Evolutionary conservation across 2,797 vertebrate species (phyloP).

Genomic region (Uromys caudimaculatus): DNA sequence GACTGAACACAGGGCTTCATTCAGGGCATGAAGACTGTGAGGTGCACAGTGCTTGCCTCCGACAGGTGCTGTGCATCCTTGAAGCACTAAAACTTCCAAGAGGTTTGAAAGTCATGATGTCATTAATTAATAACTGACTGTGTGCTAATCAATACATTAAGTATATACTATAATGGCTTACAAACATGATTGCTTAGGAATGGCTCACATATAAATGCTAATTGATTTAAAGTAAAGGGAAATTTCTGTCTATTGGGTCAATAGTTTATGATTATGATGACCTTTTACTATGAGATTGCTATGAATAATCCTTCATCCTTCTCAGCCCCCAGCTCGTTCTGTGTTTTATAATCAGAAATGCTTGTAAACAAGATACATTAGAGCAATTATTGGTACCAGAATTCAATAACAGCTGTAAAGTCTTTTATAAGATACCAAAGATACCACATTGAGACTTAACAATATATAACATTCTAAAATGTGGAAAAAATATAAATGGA

Average conservation of each 20-base stretch:
- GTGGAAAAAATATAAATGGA: neutral
- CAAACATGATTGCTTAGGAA: conserved; percentile 76
- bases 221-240: conserved; percentile 76
- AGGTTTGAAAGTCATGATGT: conserved; percentile 67
- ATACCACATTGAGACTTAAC: neutral
- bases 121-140: conserved; percentile 79
- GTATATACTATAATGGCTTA: conserved; percentile 72
- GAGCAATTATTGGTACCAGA: conserved; percentile 51
- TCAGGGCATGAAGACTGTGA: neutral
- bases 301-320: neutral
- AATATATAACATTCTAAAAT: neutral
- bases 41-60: neutral
- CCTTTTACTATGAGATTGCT: conserved; percentile 70
- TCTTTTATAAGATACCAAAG: neutral
- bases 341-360: conserved; percentile 67
- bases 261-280: conserved; percentile 59
- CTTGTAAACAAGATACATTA: conserved; percentile 61
- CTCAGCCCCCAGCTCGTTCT: neutral
- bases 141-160: conserved; percentile 74
- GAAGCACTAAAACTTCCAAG: conserved; percentile 40
- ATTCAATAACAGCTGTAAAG: conserved; percentile 52
- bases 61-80: conserved; percentile 10
- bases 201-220: conserved; percentile 76
- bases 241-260: conserved; percentile 71
- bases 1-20: neutral